These are phyloP conservation scores for Calonectris borealis DNA, from an alignment of 2,113 vertebrate species.

Conservation along the genomic window DNA sequence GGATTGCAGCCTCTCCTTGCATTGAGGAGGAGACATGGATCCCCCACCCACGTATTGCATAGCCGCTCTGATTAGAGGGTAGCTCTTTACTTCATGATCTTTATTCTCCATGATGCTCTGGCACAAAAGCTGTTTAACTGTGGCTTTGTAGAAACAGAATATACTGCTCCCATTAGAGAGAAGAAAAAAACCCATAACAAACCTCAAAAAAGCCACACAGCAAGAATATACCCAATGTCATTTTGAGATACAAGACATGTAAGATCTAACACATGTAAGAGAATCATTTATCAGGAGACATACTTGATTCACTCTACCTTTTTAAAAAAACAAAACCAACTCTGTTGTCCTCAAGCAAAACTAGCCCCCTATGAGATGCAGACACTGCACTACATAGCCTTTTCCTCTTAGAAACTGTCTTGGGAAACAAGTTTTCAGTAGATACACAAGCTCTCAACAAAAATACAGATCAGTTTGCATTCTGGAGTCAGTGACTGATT, in stretches of 20 bases:
- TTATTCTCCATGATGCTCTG: background rate
- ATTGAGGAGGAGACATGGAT: background rate
- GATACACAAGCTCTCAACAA: background rate
- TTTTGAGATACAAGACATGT: background rate
- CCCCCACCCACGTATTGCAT: background rate
- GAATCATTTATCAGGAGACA: background rate
- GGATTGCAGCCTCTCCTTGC: background rate
- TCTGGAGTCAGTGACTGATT: background rate
- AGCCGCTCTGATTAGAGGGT: background rate
- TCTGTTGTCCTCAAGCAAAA: background rate
- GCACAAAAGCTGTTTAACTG: background rate
- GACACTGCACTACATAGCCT: background rate
- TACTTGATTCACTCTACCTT: background rate
- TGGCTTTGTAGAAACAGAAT: background rate
- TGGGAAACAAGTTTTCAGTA: background rate
- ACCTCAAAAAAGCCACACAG: background rate
- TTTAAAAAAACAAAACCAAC: background rate
- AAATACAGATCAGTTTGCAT: background rate
- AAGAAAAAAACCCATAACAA: background rate
- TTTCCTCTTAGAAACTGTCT: background rate
- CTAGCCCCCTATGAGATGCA: background rate
- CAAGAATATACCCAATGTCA: background rate
- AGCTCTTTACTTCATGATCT: background rate
- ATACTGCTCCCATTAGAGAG: background rate
- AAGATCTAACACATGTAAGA: background rate